Evolutionary conservation across 2,888 invertebrate species (phyloP).

Genomic region (Drosophila setosimentum): DNA sequence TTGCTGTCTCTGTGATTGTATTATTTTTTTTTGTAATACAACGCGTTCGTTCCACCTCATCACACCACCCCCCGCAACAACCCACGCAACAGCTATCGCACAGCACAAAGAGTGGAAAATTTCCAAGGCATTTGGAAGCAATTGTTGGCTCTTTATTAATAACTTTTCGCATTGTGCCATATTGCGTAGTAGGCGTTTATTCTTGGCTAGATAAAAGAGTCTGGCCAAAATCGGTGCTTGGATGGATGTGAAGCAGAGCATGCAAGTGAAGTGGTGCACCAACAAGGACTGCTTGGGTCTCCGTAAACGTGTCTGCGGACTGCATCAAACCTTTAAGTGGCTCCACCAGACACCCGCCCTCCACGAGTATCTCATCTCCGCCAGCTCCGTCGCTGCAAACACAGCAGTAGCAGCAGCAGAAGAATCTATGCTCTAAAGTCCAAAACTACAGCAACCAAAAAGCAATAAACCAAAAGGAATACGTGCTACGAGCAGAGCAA

Average conservation of each 20-base stretch:
- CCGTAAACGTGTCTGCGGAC: constrained; percentile 94
- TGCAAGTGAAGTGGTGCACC: constrained; percentile 67
- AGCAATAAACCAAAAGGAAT: constrained; percentile 64
- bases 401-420: constrained; percentile 28
- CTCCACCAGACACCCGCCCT: constrained; percentile 95
- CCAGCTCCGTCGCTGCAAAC: constrained; percentile 91
- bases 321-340: constrained; percentile 98
- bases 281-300: constrained; percentile 89
- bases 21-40: constrained; percentile 40
- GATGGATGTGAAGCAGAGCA: constrained; percentile 84
- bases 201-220: constrained; percentile 43
- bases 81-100: constrained; percentile 20
- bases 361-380: constrained; percentile 94
- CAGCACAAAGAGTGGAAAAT: constrained; percentile 77
- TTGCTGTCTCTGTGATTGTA: constrained; percentile 50
- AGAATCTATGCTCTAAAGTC: constrained; percentile 73
- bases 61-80: constrained; percentile 22
- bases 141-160: constrained; percentile 2
- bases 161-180: constrained; percentile 13
- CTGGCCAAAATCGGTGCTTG: constrained; percentile 66
- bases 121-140: constrained; percentile 41
- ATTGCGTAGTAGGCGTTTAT: constrained; percentile 36
- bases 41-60: constrained; percentile 20
- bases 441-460: constrained; percentile 60
- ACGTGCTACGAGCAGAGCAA: constrained; percentile 28